These are phyloP conservation scores for Sminthurinus aureus DNA, from an alignment of 2,888 invertebrate species.

Conservation along the genomic window DNA sequence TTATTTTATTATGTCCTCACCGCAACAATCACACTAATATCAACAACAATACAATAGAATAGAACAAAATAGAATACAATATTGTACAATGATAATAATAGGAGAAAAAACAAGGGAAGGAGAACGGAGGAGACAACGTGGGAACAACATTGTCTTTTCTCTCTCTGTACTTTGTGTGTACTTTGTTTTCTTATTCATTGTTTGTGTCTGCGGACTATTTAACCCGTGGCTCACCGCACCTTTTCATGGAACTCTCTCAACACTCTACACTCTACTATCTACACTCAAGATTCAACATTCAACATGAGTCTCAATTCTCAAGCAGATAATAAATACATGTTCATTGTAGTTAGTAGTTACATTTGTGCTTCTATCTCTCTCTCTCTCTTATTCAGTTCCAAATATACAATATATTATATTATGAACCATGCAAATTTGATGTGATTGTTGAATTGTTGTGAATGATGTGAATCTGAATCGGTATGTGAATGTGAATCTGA, in stretches of 20 bases:
- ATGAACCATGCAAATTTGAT: neutral
- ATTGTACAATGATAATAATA: neutral
- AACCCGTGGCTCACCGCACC: slow-evolving; percentile 25
- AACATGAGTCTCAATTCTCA: neutral
- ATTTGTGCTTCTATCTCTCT: no score
- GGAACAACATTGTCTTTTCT: neutral
- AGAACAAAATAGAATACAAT: neutral
- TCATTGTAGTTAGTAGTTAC: no score
- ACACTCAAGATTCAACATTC: no score
- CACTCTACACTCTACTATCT: neutral
- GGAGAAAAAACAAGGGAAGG: neutral
- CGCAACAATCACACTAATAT: no score
- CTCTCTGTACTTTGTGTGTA: neutral
- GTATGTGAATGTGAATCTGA: no score
- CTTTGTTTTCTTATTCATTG: no score
- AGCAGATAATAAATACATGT: no score
- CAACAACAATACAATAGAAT: no score
- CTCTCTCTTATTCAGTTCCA: neutral
- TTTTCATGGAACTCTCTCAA: neutral
- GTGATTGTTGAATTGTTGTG: neutral
- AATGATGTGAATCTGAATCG: neutral
- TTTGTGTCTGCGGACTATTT: neutral
- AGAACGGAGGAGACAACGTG: slow-evolving; percentile 8
- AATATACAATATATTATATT: no score
- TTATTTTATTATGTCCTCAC: no score